Evolutionary conservation across 2,888 invertebrate genomes (phyloP).

Genomic region (Drosophila siamana): DNA sequence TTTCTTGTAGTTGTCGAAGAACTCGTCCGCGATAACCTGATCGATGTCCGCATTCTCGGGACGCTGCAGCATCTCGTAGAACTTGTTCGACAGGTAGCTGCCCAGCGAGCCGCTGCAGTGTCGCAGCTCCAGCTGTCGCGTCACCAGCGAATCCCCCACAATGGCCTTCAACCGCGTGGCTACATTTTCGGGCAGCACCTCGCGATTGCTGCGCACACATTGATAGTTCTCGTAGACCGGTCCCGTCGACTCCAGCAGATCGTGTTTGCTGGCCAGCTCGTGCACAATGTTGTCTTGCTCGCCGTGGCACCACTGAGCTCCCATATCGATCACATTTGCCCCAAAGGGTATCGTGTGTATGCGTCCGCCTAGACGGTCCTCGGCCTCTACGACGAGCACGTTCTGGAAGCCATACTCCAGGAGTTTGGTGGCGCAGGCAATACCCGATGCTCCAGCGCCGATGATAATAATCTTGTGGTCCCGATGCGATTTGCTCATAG

Average conservation of each 20-base stretch:
- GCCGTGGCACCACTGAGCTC: constrained; percentile 85
- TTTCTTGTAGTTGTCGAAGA: constrained; percentile 88
- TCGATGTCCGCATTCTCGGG: constrained; percentile 85
- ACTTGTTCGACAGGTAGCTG: constrained; percentile 82
- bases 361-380: constrained; percentile 88
- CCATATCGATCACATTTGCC: constrained; percentile 86
- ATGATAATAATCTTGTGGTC: constrained; percentile 83
- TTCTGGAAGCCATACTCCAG: constrained; percentile 85
- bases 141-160: constrained; percentile 85
- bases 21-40: constrained; percentile 85
- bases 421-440: constrained; percentile 85
- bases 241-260: constrained; percentile 83
- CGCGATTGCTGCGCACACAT: constrained; percentile 84
- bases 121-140: constrained; percentile 82
- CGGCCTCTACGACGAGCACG: constrained; percentile 88
- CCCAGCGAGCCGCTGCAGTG: constrained; percentile 83
- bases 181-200: constrained; percentile 83
- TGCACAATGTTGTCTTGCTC: constrained; percentile 85
- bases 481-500: constrained; percentile 60
- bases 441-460: constrained; percentile 85
- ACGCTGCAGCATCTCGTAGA: constrained; percentile 77
- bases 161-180: constrained; percentile 84
- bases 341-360: constrained; percentile 87
- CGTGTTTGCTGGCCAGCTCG: constrained; percentile 78
- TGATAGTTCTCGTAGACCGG: constrained; percentile 83